A percentile compares a stretch with the other conserved stretches of the same genome.
phyloP scores from a whole-genome alignment of 2,113 vertebrate genomes.

The Amblyopsis rosae region DNA sequence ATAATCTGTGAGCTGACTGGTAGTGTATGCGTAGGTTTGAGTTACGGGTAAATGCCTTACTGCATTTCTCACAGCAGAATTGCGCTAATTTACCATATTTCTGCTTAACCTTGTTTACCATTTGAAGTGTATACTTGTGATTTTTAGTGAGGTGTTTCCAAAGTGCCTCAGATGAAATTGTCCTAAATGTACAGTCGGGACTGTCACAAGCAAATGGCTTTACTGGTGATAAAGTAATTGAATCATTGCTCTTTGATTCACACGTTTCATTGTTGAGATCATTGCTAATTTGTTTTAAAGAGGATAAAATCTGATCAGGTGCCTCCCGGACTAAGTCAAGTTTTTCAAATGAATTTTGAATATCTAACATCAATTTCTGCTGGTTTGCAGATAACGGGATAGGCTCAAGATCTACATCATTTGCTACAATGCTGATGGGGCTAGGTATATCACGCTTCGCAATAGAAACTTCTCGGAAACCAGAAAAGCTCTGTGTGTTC shows the following conservation, averaged over 20 bases:
- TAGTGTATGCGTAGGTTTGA: conserved; percentile 94
- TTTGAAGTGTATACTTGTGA: conserved; percentile 88
- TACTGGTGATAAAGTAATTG: conserved; percentile 64
- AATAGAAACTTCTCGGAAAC: conserved; percentile 47
- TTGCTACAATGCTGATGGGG: conserved; percentile 31
- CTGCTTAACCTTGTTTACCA: conserved; percentile 89
- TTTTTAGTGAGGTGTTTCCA: conserved; percentile 92
- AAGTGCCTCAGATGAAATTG: conserved; percentile 89
- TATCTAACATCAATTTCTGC: conserved; percentile 80
- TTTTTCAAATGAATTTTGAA: conserved; percentile 85
- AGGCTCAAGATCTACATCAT: conserved; percentile 55
- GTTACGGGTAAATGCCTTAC: conserved; percentile 94
- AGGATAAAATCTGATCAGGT: conserved; percentile 23
- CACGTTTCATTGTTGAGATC: conserved; percentile 42
- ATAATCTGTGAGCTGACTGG: conserved; percentile 86
- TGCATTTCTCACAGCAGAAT: conserved; percentile 90
- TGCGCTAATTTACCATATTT: conserved; percentile 89
- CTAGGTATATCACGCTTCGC: conserved; percentile 20
- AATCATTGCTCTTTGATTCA: conserved; percentile 35
- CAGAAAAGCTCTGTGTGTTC: conserved; percentile 49
- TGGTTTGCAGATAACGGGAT: conserved; percentile 68
- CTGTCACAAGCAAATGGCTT: conserved; percentile 89
- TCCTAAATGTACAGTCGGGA: conserved; percentile 83
- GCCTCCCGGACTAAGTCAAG: conserved; percentile 81
- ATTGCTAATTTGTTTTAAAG: neutral